Evolutionary conservation across 2,888 invertebrate genomes (phyloP), one percentile per base, ranked within the genome.

Genomic region (Cosmopolites sordidus): DNA sequence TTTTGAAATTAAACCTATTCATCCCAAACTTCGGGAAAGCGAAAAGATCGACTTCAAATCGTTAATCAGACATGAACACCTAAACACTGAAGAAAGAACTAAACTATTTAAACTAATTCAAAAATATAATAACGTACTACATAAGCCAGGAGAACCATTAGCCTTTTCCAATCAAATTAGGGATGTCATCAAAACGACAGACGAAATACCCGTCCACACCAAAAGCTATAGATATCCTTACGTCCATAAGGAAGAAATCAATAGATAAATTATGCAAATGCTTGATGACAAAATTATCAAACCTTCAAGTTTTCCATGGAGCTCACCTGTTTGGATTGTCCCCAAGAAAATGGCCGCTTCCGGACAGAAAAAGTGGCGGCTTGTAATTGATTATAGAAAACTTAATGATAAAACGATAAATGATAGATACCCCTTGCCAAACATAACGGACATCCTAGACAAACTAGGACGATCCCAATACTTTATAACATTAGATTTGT

Each of bases 401-500:
- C 29, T 51, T 2, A 51, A 51, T 16, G 39, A 51, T 5, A 38
- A 29, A 4, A 39, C 44, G 4, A 45, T 51, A n/a, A 22, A 27
- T 8, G 45, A 45, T 12, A 39, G 22, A 18, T 39, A 39, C 22
- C 47, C 39, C 1, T 11, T 47, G 5, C 47, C 47, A 1, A n/a
- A 17, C 1, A 39, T n/a, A 9, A 33, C 37, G 6, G 44, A 44
- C 16, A 45, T 45, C 14, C 9, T 45, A 37, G 11, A 37, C n/a
- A 37, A 37, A 4, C 14, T 37, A 14, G 33, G 37, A 33, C 30
- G 37, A 18, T 45, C 27, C 14, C 33, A 62, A 16, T 69, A 65
- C 43, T 70, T 70, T 48, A 61, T 64, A 0, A 65, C 61, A 0
- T 42, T 70, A 3, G 68, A 71, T 48, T 46, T 69, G 4, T 64